Conservation (phyloP, 2,888 invertebrate genomes). For the Acanthococcus lagerstroemiae region DNA sequence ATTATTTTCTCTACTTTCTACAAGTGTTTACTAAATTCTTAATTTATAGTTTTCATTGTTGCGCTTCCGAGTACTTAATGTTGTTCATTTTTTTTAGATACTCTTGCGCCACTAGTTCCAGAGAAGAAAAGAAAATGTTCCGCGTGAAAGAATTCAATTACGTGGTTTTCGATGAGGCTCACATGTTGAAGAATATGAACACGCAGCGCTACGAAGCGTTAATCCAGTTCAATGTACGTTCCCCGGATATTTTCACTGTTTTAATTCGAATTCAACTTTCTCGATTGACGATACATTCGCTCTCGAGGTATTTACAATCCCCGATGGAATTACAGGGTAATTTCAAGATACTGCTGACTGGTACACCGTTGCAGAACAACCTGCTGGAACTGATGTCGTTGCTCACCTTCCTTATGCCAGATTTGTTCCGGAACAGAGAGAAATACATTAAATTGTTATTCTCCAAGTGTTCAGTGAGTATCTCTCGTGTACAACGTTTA, state of each 20-base stretch:
- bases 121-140: constrained; percentile 83
- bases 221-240: constrained; percentile 66
- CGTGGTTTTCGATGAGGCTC: constrained; percentile 93
- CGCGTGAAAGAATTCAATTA: constrained; percentile 81
- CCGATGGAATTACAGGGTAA: constrained; percentile 70
- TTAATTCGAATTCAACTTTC: not conserved
- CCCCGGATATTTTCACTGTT: too few relatives aligned
- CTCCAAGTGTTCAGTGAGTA: constrained; percentile 58
- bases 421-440: constrained; percentile 79
- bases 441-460: constrained; percentile 81
- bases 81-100: constrained; percentile 42
- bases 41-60: not conserved
- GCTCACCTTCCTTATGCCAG: constrained; percentile 91
- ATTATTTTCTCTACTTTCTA: too few relatives aligned
- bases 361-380: constrained; percentile 94
- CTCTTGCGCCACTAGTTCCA: constrained; percentile 71
- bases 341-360: constrained; percentile 79
- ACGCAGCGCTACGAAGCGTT: constrained; percentile 82
- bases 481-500: not conserved
- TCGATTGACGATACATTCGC: not conserved
- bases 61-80: not conserved
- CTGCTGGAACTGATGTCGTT: constrained; percentile 89
- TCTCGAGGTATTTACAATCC: constrained; percentile 36
- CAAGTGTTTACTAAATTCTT: not conserved
- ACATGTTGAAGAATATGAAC: constrained; percentile 96